Conservation (phyloP, 2,888 invertebrate genomes). For the Volucella zonaria region DNA sequence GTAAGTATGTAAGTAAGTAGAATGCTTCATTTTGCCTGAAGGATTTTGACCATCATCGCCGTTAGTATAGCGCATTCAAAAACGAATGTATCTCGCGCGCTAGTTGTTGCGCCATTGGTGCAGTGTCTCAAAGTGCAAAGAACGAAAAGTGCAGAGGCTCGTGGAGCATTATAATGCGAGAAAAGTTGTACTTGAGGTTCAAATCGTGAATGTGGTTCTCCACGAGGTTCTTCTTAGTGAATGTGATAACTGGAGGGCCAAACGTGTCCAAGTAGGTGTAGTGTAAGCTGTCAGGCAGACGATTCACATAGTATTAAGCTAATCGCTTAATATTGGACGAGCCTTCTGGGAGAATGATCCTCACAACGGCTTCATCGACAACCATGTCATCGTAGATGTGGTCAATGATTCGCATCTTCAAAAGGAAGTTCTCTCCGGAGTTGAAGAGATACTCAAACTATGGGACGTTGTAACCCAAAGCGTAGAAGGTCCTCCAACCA, state of each 20-base stretch:
- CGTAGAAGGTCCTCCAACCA: constrained; percentile 99
- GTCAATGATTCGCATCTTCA: constrained; percentile 97
- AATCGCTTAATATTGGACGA: constrained; percentile 90
- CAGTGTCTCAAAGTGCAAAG: constrained; percentile 23
- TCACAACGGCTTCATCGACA: constrained; percentile 91
- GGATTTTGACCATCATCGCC: too few relatives aligned
- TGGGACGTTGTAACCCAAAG: constrained; percentile 97
- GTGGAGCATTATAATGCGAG: constrained; percentile 92
- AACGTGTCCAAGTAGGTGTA: constrained; percentile 97
- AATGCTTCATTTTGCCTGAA: too few relatives aligned
- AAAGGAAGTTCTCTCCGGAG: too few relatives aligned
- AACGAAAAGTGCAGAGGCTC: constrained; percentile 88
- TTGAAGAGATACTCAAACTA: too few relatives aligned
- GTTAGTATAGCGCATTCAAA: constrained; percentile 42
- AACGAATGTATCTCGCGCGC: constrained; percentile 37
- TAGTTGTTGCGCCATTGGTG: constrained; percentile 16
- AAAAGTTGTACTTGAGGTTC: constrained; percentile 94
- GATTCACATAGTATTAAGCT: constrained; percentile 91
- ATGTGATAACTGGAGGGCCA: constrained; percentile 94
- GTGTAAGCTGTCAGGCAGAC: constrained; percentile 89
- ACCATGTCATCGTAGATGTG: constrained; percentile 98
- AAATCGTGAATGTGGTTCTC: constrained; percentile 98
- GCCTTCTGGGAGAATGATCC: constrained; percentile 97
- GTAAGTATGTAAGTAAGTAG: too few relatives aligned
- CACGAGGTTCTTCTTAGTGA: too few relatives aligned